phyloP scores from a whole-genome alignment of 2,888 invertebrate genomes.

The Apantesis nais region DNA sequence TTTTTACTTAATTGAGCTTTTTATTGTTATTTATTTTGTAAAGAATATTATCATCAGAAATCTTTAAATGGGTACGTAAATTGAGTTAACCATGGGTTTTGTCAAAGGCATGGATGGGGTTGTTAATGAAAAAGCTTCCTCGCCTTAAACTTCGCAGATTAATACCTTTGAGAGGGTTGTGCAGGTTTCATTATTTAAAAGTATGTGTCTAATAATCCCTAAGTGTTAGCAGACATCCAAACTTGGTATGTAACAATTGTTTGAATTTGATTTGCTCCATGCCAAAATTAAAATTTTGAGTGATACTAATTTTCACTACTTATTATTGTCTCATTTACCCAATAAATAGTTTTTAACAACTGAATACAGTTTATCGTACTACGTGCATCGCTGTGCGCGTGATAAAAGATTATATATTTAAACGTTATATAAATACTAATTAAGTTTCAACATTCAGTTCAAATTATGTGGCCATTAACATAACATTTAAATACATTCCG shows the following conservation, averaged over 20 bases:
- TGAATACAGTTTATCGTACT: neutral
- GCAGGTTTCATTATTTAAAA: neutral
- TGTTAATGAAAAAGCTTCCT: neutral
- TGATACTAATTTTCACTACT: neutral
- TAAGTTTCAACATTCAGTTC: neutral
- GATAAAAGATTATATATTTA: neutral
- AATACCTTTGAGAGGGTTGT: neutral
- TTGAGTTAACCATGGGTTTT: neutral
- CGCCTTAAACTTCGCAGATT: neutral
- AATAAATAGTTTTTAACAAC: neutral
- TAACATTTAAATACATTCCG: slow-evolving; percentile 1
- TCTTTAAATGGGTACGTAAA: neutral
- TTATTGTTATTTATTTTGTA: neutral
- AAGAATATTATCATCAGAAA: neutral
- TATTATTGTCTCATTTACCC: neutral
- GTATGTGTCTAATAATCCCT: neutral
- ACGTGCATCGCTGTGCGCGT: neutral
- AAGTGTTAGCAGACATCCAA: neutral
- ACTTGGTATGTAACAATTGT: neutral
- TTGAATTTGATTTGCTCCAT: neutral
- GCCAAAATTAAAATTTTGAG: neutral
- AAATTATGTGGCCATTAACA: neutral
- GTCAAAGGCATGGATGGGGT: neutral
- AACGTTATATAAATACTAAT: neutral
- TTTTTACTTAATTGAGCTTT: neutral